Base-by-base conservation (phyloP, 2,888 invertebrate genomes). In the Dioctria rufipes region DNA sequence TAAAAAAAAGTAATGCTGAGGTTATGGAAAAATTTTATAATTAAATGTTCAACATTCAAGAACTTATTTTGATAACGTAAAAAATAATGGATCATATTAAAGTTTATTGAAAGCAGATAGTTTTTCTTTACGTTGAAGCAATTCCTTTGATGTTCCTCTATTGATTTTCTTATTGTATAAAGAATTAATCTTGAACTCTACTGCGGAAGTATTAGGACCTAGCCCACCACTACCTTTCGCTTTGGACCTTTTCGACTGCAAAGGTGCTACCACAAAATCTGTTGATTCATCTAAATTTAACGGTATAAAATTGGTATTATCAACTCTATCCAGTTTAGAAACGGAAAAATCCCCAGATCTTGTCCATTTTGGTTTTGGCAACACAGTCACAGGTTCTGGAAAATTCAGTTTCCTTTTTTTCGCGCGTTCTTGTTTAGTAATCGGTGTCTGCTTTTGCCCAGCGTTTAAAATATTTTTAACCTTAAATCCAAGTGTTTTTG, bases 351-450 rank as follows among this genome's bases (percentile, higher is more conserved):
- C 69, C 3, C 86, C 86, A 0, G 85, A 85, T 43, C 83, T 81
- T 4, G 85, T 84, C 86, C 86, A 86, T 49, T 84, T 84, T 0
- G 85, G 83, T 80, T 85, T 85, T 3, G 85, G 85, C 9, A 84
- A 80, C 43, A 80, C 78, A 11, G 63, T 60, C 5, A 37, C n/a
- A 11, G 84, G 83, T 13, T 84, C 84, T 11, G 81, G 75, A 1
- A 84, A 82, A 5, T 71, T n/a, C 11, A 67, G 82, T 75, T 84
- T 84, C 9, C 83, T 83, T 63, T 85, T 86, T 13, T 69, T 83
- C 37, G 58, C 25, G 25, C 80, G 80, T 39, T 75, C 49, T 39
- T 25, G 49, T 65, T 80, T 82, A 3, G 78, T 6, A 71, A 69
- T 73, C 8, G 82, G 81, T n/a, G 66, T 78, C 46, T 78, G 58